Conservation (phyloP, 2,888 invertebrate genomes). For the Scaptomyza flava region DNA sequence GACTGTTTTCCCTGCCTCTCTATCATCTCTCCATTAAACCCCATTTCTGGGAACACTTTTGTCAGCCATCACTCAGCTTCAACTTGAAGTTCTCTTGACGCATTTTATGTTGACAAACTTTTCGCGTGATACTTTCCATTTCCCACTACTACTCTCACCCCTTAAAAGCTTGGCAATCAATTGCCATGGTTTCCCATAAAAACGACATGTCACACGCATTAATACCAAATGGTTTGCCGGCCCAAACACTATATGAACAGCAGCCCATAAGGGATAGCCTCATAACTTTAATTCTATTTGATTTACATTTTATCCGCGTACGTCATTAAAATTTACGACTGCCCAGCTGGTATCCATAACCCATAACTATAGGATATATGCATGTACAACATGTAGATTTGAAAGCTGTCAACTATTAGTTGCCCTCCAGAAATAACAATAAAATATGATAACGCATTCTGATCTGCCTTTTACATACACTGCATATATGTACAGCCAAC, state of each 20-base stretch:
- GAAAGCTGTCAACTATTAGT: conserved; percentile 9
- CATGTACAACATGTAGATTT: background rate
- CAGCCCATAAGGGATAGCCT: conserved; percentile 55
- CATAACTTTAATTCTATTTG: conserved; percentile 64
- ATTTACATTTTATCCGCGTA: conserved; percentile 72
- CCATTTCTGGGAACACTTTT: conserved; percentile 9
- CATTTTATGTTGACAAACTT: conserved; percentile 55
- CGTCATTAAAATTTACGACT: conserved; percentile 67
- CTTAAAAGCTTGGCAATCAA: conserved; percentile 64
- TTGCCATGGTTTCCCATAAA: conserved; percentile 77
- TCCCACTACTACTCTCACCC: conserved; percentile 8
- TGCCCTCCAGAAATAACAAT: background rate
- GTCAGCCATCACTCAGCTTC: conserved; percentile 60
- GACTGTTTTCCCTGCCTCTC: conserved; percentile 19
- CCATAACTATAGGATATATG: conserved; percentile 20
- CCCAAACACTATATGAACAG: background rate
- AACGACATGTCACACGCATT: conserved; percentile 63
- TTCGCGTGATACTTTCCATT: conserved; percentile 55
- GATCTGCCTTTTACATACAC: too few species aligned
- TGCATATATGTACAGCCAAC: background rate
- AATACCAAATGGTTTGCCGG: conserved; percentile 18
- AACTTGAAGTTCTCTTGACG: conserved; percentile 53
- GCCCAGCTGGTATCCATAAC: conserved; percentile 60
- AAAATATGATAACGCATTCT: background rate
- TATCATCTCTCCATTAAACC: background rate